A percentile compares a stretch with the other conserved stretches of the same genome.
These are phyloP conservation scores for Trypoxylus dichotomus DNA, from an alignment of 1,140 invertebrate species.

Conservation along the genomic window DNA sequence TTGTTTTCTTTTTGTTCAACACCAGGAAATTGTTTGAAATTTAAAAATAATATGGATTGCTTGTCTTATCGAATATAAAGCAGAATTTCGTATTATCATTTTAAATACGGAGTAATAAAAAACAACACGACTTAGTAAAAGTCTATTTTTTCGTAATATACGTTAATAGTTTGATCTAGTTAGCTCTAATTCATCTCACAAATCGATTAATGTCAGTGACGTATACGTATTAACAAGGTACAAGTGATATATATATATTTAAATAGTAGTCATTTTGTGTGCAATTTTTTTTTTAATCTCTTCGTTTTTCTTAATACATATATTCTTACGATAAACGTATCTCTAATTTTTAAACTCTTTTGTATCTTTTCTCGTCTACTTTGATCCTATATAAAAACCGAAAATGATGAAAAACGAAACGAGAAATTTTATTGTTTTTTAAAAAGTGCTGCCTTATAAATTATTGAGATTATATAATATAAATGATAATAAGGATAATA, in stretches of 20 bases:
- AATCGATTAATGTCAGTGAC: too few species aligned
- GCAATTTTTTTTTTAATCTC: conserved; percentile 5
- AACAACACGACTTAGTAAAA: too few species aligned
- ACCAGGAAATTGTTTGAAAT: too few species aligned
- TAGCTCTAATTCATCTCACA: too few species aligned
- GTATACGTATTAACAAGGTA: not conserved
- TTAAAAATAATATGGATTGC: too few species aligned
- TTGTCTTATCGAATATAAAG: too few species aligned
- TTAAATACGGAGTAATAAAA: too few species aligned
- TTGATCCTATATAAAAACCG: not conserved
- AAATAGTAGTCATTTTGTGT: conserved; percentile 24
- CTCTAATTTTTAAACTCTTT: not conserved
- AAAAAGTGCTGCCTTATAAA: conserved; percentile 26
- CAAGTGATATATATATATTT: conserved; percentile 28
- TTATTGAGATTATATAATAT: conserved; percentile 24
- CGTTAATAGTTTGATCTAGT: too few species aligned
- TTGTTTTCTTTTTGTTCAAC: too few species aligned
- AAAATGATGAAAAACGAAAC: not conserved
- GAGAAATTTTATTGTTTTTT: not conserved
- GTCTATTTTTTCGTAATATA: too few species aligned
- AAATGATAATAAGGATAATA: not conserved
- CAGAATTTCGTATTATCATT: too few species aligned
- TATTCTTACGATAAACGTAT: not conserved
- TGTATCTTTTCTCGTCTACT: not conserved
- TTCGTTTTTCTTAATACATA: too few species aligned